A percentile compares a stretch with the other conserved stretches of the same genome.
phyloP scores from a whole-genome alignment of 2,888 invertebrate genomes.

The Agriopis leucophaearia region DNA sequence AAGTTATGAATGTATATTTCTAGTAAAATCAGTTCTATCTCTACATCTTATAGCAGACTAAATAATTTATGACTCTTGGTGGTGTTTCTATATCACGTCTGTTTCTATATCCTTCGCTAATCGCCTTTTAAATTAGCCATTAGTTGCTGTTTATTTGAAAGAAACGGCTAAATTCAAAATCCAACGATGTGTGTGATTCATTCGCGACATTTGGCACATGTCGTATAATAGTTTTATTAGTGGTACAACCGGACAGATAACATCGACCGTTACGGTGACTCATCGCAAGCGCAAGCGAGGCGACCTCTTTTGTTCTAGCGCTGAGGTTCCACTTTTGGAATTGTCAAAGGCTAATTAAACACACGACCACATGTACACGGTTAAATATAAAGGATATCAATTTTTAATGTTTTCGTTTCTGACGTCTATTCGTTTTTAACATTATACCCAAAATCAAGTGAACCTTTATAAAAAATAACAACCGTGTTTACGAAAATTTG shows the following conservation, averaged over 20 bases:
- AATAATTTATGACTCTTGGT: too few relatives aligned
- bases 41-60: too few relatives aligned
- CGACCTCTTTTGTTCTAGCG: constrained; percentile 43
- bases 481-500: too few relatives aligned
- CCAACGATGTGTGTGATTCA: constrained; percentile 50
- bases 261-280: constrained; percentile 58
- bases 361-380: too few relatives aligned
- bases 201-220: constrained; percentile 48
- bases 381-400: too few relatives aligned
- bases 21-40: too few relatives aligned
- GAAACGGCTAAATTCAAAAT: constrained; percentile 36
- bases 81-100: not conserved
- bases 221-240: constrained; percentile 38
- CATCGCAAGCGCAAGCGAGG: constrained; percentile 37
- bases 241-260: constrained; percentile 53
- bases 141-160: not conserved
- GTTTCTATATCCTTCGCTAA: too few relatives aligned
- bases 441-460: too few relatives aligned
- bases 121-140: not conserved
- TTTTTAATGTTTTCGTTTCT: too few relatives aligned
- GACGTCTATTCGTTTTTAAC: too few relatives aligned
- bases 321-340: constrained; percentile 20
- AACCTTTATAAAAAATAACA: too few relatives aligned
- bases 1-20: too few relatives aligned
- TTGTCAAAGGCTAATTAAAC: not conserved